Base-by-base conservation (phyloP, 2,113 vertebrate genomes). In the Dromaius novaehollandiae region DNA sequence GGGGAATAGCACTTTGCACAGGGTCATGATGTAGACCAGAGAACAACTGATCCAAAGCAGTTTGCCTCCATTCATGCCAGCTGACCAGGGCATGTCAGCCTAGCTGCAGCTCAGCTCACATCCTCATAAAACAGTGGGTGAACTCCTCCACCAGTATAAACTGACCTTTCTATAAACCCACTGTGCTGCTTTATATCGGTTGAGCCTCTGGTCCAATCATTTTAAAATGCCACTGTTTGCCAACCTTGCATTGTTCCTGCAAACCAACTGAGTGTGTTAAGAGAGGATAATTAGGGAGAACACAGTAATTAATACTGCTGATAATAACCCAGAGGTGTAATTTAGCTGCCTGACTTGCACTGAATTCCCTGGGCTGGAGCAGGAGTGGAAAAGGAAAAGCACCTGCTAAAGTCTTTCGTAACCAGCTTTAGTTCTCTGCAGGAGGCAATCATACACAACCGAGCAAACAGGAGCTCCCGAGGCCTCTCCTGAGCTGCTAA, bases 401-500 rank as follows among this genome's bases (percentile, higher is more conserved):
- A 95, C 94, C 95, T 96, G 97, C 89, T 86, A 94, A 97, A 74
- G 90, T 79, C 96, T 98, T 97, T 97, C 93, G 91, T 97, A 98
- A 98, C 97, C 28, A 97, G 97, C 98, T 98, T 97, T 97, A 98
- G 97, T 91, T 94, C 95, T 95, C 92, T 86, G 69, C 91, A 58
- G 97, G 97, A 98, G 98, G 90, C 94, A 97, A 98, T 98, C 96
- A 89, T 87, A 87, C 58, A 30, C 66, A 6, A 94, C 69, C 90
- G 11, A 96, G 82, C 80, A 63, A 86, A 79, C 85, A 91, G 55
- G 34, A 90, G 80, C 93, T 95, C 73, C 30, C 2, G 79, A 94
- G 88, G 94, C 97, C 79, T 91, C 93, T 93, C 87, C 88, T 90
- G 94, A 95, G 77, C 93, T 0, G 22, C 87, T 95, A 95, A 96